Evolutionary conservation across 2,113 vertebrate genomes (phyloP).

Genomic region (Scartelaos histophorus): DNA sequence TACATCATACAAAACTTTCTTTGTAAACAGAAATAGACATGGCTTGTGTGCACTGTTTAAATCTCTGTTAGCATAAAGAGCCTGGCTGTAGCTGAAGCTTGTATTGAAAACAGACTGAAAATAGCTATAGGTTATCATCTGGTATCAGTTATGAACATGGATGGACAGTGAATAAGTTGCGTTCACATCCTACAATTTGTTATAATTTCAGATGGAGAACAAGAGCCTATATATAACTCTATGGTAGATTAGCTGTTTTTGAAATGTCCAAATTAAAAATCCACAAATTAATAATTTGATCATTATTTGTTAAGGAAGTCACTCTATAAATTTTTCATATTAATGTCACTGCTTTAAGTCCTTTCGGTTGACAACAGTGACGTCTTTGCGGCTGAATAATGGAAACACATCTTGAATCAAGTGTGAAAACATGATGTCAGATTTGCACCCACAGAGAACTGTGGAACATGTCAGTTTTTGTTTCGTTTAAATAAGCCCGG

Average conservation of each 20-base stretch:
- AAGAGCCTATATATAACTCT: too few species aligned
- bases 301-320: background rate
- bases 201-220: background rate
- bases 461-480: background rate
- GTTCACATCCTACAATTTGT: background rate
- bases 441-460: too few species aligned
- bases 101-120: slow-evolving; percentile 32
- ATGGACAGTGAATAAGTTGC: slow-evolving; percentile 21
- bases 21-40: slow-evolving; percentile 63
- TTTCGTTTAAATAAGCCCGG: background rate
- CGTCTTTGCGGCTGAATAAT: too few species aligned
- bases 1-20: slow-evolving; percentile 52
- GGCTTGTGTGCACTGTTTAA: slow-evolving; percentile 49
- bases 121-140: slow-evolving; percentile 37
- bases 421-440: too few species aligned
- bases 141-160: slow-evolving; percentile 40
- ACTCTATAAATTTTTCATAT: background rate
- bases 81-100: slow-evolving; percentile 39
- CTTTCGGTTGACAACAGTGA: too few species aligned
- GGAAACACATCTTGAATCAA: too few species aligned
- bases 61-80: slow-evolving; percentile 55
- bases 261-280: background rate
- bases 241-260: background rate
- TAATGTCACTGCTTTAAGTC: too few species aligned
- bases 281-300: too few species aligned